Percentiles rank a stretch among this genome's conserved stretches.
These are phyloP conservation scores for Danio rerio DNA, from an alignment of 2,113 vertebrate genomes.

Conservation along the genomic window GRCz12tu NC_133187.1:14802501-14803000, in stretches of 20 bases:
- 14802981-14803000: too few species aligned
- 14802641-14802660: slow-evolving; percentile 89
- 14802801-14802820: too few species aligned
- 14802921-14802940: too few species aligned
- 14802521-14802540: slow-evolving; percentile 87
- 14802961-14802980: too few species aligned
- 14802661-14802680: slow-evolving; percentile 87
- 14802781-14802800: not conserved
- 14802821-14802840: too few species aligned
- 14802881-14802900: too few species aligned
- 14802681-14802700: slow-evolving; percentile 83
- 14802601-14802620: slow-evolving; percentile 90
- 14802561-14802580: slow-evolving; percentile 87
- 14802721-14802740: slow-evolving; percentile 72
- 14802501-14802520: not conserved
- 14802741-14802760: not conserved
- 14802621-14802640: slow-evolving; percentile 92
- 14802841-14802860: too few species aligned
- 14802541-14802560: slow-evolving; percentile 93
- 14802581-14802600: slow-evolving; percentile 96
- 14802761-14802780: not conserved
- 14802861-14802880: too few species aligned
- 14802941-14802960: too few species aligned
- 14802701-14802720: slow-evolving; percentile 84
- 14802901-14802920: too few species aligned